Percentiles rank a stretch among this genome's conserved stretches.
These are phyloP conservation scores for Lochmaea capreae DNA, from an alignment of 2,888 invertebrate genomes.

Conservation along the genomic window DNA sequence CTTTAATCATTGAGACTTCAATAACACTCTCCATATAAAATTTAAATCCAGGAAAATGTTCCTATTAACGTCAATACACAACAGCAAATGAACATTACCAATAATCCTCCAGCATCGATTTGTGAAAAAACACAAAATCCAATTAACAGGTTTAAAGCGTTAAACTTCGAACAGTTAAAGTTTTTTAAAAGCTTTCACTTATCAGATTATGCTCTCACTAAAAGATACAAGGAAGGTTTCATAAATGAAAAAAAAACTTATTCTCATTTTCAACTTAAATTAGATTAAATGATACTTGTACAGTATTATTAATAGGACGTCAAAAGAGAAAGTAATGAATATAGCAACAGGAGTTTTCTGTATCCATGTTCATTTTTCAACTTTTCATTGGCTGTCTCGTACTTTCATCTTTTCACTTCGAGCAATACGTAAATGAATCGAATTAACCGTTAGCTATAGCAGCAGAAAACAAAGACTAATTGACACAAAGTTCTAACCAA, in stretches of 20 bases:
- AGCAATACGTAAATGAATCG: too few species aligned
- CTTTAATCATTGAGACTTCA: not conserved
- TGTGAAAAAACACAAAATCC: conserved; percentile 45
- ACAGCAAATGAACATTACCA: conserved; percentile 22
- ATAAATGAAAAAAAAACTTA: conserved; percentile 36
- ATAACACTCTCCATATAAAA: conserved; percentile 8
- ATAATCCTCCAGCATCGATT: conserved; percentile 31
- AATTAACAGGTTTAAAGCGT: conserved; percentile 51
- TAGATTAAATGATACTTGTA: too few species aligned
- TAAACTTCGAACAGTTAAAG: conserved; percentile 47
- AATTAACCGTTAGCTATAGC: too few species aligned
- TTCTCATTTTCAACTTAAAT: conserved; percentile 14
- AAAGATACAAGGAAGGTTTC: conserved; percentile 46
- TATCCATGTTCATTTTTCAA: too few species aligned
- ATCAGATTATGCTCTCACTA: conserved; percentile 47
- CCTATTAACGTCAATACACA: conserved; percentile 21
- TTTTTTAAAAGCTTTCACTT: conserved; percentile 49
- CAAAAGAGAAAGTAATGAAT: too few species aligned
- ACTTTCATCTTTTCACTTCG: too few species aligned
- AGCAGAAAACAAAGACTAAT: too few species aligned
- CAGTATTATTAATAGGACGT: too few species aligned
- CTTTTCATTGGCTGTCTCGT: too few species aligned
- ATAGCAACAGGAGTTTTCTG: too few species aligned
- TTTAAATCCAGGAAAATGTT: conserved; percentile 13
- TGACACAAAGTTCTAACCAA: too few species aligned